A percentile compares a stretch with the other conserved stretches of the same genome.
Conservation (phyloP, 2,888 invertebrate genomes). For the Lasioglossum pauxillum region DNA sequence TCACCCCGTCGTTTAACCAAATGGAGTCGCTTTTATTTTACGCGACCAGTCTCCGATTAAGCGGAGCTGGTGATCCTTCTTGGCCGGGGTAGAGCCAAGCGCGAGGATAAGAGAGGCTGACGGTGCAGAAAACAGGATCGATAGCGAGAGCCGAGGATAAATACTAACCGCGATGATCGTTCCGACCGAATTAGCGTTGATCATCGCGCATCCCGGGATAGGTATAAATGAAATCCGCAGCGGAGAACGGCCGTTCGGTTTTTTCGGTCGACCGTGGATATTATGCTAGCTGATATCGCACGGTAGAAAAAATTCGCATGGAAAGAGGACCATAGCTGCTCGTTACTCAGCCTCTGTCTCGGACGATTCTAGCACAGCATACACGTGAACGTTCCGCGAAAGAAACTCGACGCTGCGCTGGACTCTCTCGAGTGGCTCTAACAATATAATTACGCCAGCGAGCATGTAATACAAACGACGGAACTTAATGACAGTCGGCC, state of each 20-base stretch:
- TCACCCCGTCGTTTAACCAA: slow-evolving; percentile 47
- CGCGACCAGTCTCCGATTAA: slow-evolving; percentile 37
- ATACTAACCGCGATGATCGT: slow-evolving; percentile 27
- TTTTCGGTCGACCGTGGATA: neutral
- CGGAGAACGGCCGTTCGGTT: neutral
- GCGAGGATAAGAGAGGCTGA: slow-evolving; percentile 46
- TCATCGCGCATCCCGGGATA: neutral
- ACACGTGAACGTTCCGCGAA: slow-evolving; percentile 37
- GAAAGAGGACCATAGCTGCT: slow-evolving; percentile 40
- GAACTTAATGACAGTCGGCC: slow-evolving; percentile 58
- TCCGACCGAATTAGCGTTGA: slow-evolving; percentile 11
- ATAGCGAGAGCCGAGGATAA: slow-evolving; percentile 33
- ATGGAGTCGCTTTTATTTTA: slow-evolving; percentile 58
- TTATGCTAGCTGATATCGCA: slow-evolving; percentile 27
- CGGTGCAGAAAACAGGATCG: slow-evolving; percentile 46
- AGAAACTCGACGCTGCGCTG: slow-evolving; percentile 40
- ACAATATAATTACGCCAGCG: slow-evolving; percentile 68
- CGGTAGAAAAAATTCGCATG: slow-evolving; percentile 20
- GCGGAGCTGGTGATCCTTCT: slow-evolving; percentile 49
- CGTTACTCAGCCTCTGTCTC: slow-evolving; percentile 41
- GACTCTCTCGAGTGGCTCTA: slow-evolving; percentile 57
- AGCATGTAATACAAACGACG: slow-evolving; percentile 58
- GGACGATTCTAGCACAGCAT: neutral
- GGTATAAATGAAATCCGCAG: slow-evolving; percentile 31
- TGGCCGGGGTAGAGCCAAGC: slow-evolving; percentile 15